Evolutionary conservation across 2,888 invertebrate genomes (phyloP), one percentile per base, ranked within the genome.

Genomic region (Drosophila subsilvestris): DNA sequence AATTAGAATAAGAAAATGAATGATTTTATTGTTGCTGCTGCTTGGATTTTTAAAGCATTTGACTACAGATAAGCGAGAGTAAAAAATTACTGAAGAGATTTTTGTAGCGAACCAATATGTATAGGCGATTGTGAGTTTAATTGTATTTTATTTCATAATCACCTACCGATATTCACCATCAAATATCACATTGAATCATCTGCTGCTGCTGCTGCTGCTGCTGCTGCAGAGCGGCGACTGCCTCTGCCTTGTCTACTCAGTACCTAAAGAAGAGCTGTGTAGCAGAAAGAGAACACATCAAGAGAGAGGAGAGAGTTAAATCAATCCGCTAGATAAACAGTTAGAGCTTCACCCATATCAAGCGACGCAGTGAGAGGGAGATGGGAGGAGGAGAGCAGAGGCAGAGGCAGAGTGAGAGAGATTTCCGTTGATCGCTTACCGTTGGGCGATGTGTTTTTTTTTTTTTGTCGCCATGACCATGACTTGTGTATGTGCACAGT

Each of bases 261-360:
- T n/a, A 37, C 14, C n/a, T n/a, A 37, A 37, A 37, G 14, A 1
- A 14, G 37, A 37, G 37, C 14, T 37, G 14, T 37, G 14, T n/a
- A n/a, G 37, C 37, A 6, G 14, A 37, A 37, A 37, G 37, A 37
- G 22, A 18, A 25, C 56, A 14, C 4, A 3, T 9, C 29, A 48
- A 49, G 57, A 32, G 14, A 17, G 20, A 14, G 14, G 10, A 17
- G 27, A 49, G 62, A 53, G 43, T 49, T 54, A 43, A 44, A 63
- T 66, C 54, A 63, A 63, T 66, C 80, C 83, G 83, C 78, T 83
- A 80, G 83, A 80, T 83, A 80, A 83, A 80, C 78, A 67, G 67
- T 67, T 67, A 78, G 53, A 54, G 65, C 53, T 47, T 20, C 37
- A 51, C 51, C 63, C 63, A 62, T 42, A 37, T 37, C 7, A 62